Evolutionary conservation across 2,888 invertebrate species (phyloP).

Genomic region (Mesoligia furuncula): DNA sequence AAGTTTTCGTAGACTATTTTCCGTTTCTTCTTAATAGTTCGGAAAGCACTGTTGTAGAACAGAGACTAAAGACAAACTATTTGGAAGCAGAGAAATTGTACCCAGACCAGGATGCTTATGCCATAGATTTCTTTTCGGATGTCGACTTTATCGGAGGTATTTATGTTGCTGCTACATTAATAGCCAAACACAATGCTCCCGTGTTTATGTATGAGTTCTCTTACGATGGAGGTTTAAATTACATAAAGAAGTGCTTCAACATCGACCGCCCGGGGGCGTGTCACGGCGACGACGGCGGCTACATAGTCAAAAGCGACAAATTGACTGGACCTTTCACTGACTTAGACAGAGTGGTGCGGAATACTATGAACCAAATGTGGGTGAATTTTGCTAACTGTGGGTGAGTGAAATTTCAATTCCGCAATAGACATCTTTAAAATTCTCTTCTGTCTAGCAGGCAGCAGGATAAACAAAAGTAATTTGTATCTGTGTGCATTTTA

Average conservation of each 20-base stretch:
- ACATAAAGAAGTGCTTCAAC: conserved; percentile 84
- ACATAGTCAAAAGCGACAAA: conserved; percentile 85
- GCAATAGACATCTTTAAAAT: not conserved
- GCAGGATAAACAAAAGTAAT: not conserved
- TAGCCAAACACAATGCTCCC: conserved; percentile 81
- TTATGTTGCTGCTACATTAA: conserved; percentile 77
- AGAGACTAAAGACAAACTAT: conserved; percentile 83
- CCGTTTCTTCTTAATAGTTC: conserved; percentile 75
- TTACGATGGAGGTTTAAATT: conserved; percentile 89
- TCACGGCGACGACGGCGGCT: conserved; percentile 91
- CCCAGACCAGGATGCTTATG: conserved; percentile 80
- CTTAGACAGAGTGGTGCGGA: conserved; percentile 80
- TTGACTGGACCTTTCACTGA: conserved; percentile 72
- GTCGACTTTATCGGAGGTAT: conserved; percentile 84
- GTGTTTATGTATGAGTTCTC: conserved; percentile 91
- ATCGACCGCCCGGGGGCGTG: conserved; percentile 88
- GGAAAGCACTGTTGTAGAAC: conserved; percentile 73
- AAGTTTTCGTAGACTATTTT: conserved; percentile 78
- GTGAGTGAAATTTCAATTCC: conserved; percentile 70
- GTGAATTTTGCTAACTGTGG: conserved; percentile 91
- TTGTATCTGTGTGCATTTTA: not conserved
- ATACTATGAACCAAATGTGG: conserved; percentile 90
- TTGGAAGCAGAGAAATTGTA: conserved; percentile 79
- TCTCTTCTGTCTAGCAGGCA: not conserved
- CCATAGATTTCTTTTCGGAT: conserved; percentile 88